phyloP scores from a whole-genome alignment of 2,113 vertebrate species.

The Arvicanthis niloticus region DNA sequence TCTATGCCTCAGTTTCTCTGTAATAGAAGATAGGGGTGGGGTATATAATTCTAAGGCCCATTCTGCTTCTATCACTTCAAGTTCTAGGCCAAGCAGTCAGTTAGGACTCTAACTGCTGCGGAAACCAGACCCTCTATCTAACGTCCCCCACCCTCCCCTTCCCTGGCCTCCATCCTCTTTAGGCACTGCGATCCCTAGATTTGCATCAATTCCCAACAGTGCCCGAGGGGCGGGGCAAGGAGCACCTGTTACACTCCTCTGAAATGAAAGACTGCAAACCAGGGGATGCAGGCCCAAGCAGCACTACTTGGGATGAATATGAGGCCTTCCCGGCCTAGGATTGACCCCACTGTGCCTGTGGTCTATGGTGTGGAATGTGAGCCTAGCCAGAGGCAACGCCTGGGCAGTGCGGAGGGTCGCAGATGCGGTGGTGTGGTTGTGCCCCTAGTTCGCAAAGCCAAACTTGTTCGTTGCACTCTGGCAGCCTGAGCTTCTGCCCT shows the following conservation, averaged over 20 bases:
- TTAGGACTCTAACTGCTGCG: neutral
- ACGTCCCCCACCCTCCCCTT: neutral
- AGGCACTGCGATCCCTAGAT: neutral
- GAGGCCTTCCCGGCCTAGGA: neutral
- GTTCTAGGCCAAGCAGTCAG: neutral
- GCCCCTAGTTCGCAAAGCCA: neutral
- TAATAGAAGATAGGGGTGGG: neutral
- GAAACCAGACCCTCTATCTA: neutral
- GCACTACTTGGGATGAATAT: neutral
- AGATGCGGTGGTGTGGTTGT: too few relatives aligned
- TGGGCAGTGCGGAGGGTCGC: neutral
- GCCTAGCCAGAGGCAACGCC: too few relatives aligned
- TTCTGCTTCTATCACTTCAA: neutral
- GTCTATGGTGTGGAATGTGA: neutral
- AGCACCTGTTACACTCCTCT: neutral
- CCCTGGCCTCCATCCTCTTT: neutral
- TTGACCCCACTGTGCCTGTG: neutral
- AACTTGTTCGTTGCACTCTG: neutral
- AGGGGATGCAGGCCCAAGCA: neutral
- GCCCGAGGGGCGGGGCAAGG: neutral
- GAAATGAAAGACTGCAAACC: neutral
- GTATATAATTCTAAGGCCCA: neutral
- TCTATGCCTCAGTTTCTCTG: neutral
- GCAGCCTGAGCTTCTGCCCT: neutral
- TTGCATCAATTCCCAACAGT: neutral